A percentile compares a stretch with the other conserved stretches of the same genome.
These are phyloP conservation scores for Seriola quinqueradiata DNA, from an alignment of 2,113 vertebrate species.

Conservation along the genomic window DNA sequence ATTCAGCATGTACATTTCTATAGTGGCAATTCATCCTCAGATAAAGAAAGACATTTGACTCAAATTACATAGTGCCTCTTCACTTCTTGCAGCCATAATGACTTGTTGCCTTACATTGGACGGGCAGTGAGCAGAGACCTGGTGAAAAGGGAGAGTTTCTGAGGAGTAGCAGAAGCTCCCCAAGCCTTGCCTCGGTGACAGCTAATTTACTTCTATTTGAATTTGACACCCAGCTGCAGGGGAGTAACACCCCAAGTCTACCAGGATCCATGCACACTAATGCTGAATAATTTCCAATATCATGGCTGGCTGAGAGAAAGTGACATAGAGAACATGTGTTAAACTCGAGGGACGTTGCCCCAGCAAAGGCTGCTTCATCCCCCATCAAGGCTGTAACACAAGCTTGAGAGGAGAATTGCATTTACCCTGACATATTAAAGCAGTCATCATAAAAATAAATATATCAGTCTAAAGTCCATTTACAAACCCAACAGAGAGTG, in stretches of 20 bases:
- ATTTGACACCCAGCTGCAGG: conserved; percentile 68
- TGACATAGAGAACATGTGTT: conserved; percentile 48
- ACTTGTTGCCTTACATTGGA: conserved; percentile 49
- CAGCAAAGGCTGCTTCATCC: neutral
- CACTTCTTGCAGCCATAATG: conserved; percentile 52
- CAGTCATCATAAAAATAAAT: conserved; percentile 43
- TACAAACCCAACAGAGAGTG: conserved; percentile 46
- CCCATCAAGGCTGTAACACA: conserved; percentile 5
- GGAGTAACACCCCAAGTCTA: conserved; percentile 50
- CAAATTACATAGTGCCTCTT: conserved; percentile 42
- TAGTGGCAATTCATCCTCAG: conserved; percentile 5
- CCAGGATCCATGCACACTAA: conserved; percentile 43
- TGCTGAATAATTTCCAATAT: conserved; percentile 73
- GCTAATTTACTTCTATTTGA: conserved; percentile 80
- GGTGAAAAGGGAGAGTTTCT: conserved; percentile 52
- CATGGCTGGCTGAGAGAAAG: conserved; percentile 54
- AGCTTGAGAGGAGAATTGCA: conserved; percentile 31
- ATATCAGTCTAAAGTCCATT: conserved; percentile 44
- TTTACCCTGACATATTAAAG: conserved; percentile 17
- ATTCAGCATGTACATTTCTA: conserved; percentile 6
- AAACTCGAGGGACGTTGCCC: conserved; percentile 18
- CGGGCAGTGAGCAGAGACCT: conserved; percentile 41
- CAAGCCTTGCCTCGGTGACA: conserved; percentile 66
- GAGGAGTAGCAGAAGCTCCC: conserved; percentile 61
- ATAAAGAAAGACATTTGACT: conserved; percentile 31